Conservation (phyloP, 64 coral and sea anemone species). For the Orbicella faveolata region DNA sequence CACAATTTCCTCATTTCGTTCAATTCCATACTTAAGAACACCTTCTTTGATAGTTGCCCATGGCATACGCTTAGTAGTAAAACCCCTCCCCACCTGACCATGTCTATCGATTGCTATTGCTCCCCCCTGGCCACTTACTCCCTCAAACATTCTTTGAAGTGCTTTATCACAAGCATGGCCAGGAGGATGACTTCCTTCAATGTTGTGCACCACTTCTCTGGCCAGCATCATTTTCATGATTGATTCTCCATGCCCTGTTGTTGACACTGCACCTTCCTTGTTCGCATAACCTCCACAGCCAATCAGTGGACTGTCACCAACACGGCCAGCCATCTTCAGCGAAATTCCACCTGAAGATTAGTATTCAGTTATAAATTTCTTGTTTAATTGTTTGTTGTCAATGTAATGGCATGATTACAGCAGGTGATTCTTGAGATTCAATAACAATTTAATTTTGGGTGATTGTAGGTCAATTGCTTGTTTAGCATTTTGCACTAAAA, state of each 20-base stretch:
- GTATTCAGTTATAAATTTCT: background rate
- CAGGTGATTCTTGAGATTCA: background rate
- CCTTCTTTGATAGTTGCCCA: conserved; percentile 82
- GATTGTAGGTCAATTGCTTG: too few relatives aligned
- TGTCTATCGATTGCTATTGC: conserved; percentile 74
- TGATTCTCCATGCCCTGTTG: conserved; percentile 92
- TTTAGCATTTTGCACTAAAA: too few relatives aligned
- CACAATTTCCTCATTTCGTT: conserved; percentile 51
- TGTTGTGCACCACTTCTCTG: conserved; percentile 74
- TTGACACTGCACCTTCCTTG: conserved; percentile 67
- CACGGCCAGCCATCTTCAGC: conserved; percentile 85
- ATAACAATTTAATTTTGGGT: too few relatives aligned
- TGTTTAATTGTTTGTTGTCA: background rate
- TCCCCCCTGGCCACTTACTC: conserved; percentile 80
- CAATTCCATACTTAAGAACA: conserved; percentile 65
- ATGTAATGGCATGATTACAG: background rate
- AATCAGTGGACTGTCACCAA: conserved; percentile 84
- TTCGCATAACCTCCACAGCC: conserved; percentile 91
- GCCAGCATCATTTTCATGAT: conserved; percentile 88
- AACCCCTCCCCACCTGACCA: conserved; percentile 73
- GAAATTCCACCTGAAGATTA: conserved; percentile 69
- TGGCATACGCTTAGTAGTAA: conserved; percentile 76
- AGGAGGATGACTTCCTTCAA: conserved; percentile 61
- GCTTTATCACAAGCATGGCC: conserved; percentile 50
- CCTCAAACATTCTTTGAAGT: conserved; percentile 62